Base-by-base conservation (phyloP, 2,797 vertebrate species). In the Apodemus agrarius region DNA sequence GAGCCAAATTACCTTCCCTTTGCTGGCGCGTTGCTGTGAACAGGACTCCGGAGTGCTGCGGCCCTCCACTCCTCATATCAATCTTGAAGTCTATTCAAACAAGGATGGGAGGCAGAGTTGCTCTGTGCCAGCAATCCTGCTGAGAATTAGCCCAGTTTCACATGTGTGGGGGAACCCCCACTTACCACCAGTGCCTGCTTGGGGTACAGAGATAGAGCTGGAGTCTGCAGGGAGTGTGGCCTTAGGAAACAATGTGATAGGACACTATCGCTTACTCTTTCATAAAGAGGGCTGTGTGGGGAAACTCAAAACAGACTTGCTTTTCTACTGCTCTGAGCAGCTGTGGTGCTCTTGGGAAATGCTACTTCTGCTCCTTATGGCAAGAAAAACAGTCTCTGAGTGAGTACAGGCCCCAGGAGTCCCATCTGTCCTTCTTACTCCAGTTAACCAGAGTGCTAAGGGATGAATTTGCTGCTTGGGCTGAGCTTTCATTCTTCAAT, bases 121-220 rank as follows among this genome's bases (percentile, higher is more conserved):
- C 93, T 95, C 90, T 85, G 92, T 98, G 98, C 98, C 98, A 98
- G 96, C 98, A 98, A 98, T 98, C 98, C 98, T 98, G 97, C 98
- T 95, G 98, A 96, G 98, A 98, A 98, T 96, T 89, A 97, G 14
- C 98, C 96, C 93, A 94, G 96, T 98, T 98, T 97, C 97, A 95
- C 97, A 98, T 98, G 96, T 97, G 95, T 96, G 98, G 89, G 97
- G 97, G 98, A 98, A 98, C 97, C 97, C 95, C 95, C 85, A 6
- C 34, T 94, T 37, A 83, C 89, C 94, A 93, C 93, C 49, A n/a
- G 95, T 89, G 95, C 96, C 97, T 93, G 0, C 95, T 95, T 94
- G 94, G 97, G 98, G 97, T 97, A 46, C 89, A 2, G 82, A 72
- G 97, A 91, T 78, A 52, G 6, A 95, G 97, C 96, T 67, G 96